Conservation (phyloP, 2,797 vertebrate genomes). For the Clarias laeviceps region DNA sequence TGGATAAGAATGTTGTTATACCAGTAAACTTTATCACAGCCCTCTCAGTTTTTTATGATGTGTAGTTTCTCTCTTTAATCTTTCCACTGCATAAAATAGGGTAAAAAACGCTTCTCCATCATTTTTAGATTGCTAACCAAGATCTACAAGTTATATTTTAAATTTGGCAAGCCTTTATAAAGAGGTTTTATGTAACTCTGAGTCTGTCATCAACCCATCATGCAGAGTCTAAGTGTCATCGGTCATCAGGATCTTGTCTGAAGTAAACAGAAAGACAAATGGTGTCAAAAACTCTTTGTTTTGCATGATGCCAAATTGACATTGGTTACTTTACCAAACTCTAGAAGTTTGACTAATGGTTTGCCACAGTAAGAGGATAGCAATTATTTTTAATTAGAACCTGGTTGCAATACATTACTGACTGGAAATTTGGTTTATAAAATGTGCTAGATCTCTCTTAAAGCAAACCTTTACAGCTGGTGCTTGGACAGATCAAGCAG, state of each 20-base stretch:
- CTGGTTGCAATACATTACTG: background rate
- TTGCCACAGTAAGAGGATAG: background rate
- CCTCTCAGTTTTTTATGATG: background rate
- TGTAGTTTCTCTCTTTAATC: background rate
- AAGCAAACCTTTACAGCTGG: background rate
- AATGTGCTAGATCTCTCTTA: background rate
- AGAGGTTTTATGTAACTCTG: too few species aligned
- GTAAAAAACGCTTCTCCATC: background rate
- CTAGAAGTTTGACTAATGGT: background rate
- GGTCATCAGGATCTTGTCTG: background rate
- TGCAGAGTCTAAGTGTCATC: too few species aligned
- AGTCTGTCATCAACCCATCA: too few species aligned
- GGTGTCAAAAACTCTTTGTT: background rate
- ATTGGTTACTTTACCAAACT: background rate
- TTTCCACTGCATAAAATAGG: background rate
- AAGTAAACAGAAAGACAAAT: background rate
- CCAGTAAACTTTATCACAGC: background rate
- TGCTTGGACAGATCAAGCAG: background rate
- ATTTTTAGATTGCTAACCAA: background rate
- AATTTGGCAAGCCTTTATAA: too few species aligned
- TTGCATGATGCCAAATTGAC: background rate
- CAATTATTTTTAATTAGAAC: too few species aligned
- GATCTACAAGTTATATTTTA: background rate
- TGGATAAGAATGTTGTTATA: background rate
- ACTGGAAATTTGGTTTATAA: background rate